These are phyloP conservation scores for Asbolus verrucosus DNA, from an alignment of 1,140 invertebrate genomes.

Conservation along the genomic window DNA sequence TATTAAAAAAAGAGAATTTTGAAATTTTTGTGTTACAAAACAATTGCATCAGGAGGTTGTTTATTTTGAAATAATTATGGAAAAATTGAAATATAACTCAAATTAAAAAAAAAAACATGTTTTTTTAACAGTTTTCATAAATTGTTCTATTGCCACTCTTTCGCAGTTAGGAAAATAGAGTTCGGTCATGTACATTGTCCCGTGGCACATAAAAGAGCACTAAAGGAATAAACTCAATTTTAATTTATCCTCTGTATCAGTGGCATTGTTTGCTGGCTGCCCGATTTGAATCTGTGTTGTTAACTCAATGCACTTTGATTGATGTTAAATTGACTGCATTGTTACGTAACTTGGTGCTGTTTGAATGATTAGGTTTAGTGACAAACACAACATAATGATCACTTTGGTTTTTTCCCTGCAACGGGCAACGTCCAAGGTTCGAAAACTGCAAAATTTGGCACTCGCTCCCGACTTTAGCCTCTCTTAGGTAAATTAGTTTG, in stretches of 20 bases:
- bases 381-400: not conserved
- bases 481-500: not conserved
- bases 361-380: not conserved
- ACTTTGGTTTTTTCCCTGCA: too few relatives aligned
- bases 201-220: not conserved
- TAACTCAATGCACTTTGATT: conserved; percentile 35
- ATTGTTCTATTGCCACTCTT: too few relatives aligned
- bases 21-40: too few relatives aligned
- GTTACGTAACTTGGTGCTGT: conserved; percentile 15
- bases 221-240: conserved; percentile 19
- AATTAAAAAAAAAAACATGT: too few relatives aligned
- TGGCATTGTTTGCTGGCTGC: conserved; percentile 12
- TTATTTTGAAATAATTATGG: too few relatives aligned
- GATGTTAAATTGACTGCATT: conserved; percentile 20
- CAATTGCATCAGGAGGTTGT: too few relatives aligned
- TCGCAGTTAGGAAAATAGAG: too few relatives aligned
- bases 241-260: conserved; percentile 18
- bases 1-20: too few relatives aligned
- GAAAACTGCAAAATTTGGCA: not conserved
- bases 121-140: too few relatives aligned
- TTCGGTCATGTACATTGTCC: not conserved
- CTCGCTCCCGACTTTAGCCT: not conserved
- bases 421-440: too few relatives aligned
- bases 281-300: conserved; percentile 27
- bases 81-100: too few relatives aligned